Evolutionary conservation across 64 coral and sea anemone species (phyloP).

Genomic region (Platygyra sinensis): DNA sequence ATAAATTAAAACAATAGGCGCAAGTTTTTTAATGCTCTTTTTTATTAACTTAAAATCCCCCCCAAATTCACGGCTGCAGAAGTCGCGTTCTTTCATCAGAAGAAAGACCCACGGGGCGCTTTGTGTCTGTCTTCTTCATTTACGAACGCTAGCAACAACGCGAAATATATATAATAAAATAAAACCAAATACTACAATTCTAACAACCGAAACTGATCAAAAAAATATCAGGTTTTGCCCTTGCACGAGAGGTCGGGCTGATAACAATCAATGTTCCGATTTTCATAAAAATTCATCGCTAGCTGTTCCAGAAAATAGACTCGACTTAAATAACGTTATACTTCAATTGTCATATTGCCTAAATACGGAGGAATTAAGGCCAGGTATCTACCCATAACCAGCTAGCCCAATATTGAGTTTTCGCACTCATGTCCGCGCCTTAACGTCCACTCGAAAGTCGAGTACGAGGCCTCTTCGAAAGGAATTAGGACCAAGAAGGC

Average conservation of each 20-base stretch:
- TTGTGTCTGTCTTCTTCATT: conserved; percentile 36
- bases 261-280: background rate
- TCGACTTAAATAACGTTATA: background rate
- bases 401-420: background rate
- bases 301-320: background rate
- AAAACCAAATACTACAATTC: background rate
- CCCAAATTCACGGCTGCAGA: background rate
- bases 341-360: background rate
- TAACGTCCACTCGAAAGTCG: background rate
- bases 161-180: background rate
- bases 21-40: background rate
- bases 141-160: background rate
- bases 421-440: background rate
- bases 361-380: background rate
- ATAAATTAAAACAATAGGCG: too few relatives aligned
- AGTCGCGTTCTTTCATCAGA: conserved; percentile 21
- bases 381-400: background rate
- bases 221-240: background rate
- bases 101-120: background rate
- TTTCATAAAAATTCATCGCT: background rate
- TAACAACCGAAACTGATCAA: conserved; percentile 3
- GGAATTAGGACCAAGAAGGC: background rate
- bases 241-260: background rate
- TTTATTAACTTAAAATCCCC: conserved; percentile 10
- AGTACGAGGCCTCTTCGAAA: background rate